phyloP scores from a whole-genome alignment of 2,888 invertebrate species.

The Pandemis heparana region DNA sequence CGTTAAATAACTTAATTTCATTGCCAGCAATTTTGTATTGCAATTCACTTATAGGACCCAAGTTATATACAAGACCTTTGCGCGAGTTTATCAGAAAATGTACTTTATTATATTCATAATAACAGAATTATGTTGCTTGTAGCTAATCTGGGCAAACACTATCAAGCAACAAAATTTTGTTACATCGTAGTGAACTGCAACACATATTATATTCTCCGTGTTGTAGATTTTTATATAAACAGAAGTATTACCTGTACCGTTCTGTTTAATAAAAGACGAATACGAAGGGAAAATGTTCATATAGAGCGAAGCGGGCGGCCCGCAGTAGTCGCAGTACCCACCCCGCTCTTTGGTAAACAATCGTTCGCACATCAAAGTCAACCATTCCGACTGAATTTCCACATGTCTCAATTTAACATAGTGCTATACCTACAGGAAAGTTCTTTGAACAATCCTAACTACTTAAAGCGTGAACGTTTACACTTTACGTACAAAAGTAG shows the following conservation, averaged over 20 bases:
- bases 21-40: too few relatives aligned
- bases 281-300: slow-evolving; percentile 7
- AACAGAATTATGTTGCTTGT: not conserved
- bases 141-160: not conserved
- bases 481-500: slow-evolving; percentile 9
- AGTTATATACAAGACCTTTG: not conserved
- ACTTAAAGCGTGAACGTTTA: slow-evolving; percentile 21
- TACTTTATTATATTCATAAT: too few relatives aligned
- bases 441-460: not conserved
- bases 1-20: too few relatives aligned
- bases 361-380: slow-evolving; percentile 36
- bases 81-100: too few relatives aligned
- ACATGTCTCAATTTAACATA: slow-evolving; percentile 31
- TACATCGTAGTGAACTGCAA: slow-evolving; percentile 9
- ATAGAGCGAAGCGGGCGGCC: slow-evolving; percentile 11
- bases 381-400: slow-evolving; percentile 24
- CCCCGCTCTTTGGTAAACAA: slow-evolving; percentile 10
- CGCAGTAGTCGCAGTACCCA: slow-evolving; percentile 1
- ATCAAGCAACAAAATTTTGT: slow-evolving; percentile 3
- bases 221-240: not conserved
- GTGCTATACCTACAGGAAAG: slow-evolving; percentile 13
- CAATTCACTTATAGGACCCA: not conserved
- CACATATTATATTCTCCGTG: not conserved
- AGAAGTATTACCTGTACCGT: not conserved
- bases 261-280: not conserved